phyloP scores from a whole-genome alignment of 2,113 vertebrate species.

The Tiliqua scincoides region DNA sequence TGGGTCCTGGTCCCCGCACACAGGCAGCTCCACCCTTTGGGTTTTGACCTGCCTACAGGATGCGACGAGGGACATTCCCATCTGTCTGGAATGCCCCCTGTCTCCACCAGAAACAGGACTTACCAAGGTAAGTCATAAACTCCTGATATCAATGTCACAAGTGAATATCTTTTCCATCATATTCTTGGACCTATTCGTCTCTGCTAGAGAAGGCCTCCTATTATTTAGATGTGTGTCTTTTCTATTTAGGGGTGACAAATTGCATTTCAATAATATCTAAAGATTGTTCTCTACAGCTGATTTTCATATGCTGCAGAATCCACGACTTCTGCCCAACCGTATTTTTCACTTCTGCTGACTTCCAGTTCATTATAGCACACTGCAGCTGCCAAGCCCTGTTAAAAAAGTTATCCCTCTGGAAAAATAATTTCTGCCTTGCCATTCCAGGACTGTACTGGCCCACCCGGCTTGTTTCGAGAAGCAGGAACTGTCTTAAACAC shows the following conservation, averaged over 20 bases:
- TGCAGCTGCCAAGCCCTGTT: neutral
- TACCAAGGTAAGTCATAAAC: no score
- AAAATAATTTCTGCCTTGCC: slow-evolving; percentile 1
- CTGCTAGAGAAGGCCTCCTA: rapidly evolving
- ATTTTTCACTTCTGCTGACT: neutral
- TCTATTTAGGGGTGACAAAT: rapidly evolving
- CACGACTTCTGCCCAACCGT: rapidly evolving
- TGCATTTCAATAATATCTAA: neutral
- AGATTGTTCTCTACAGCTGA: rapidly evolving
- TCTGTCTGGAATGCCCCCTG: no score
- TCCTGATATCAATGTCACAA: neutral
- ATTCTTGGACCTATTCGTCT: neutral
- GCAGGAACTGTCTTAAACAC: neutral
- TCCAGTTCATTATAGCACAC: slow-evolving; percentile 6
- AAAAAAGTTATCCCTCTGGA: slow-evolving; percentile 7
- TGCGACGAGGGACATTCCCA: no score
- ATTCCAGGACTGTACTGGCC: neutral
- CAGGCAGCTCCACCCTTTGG: no score
- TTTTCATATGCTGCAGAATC: rapidly evolving
- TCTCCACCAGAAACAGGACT: no score
- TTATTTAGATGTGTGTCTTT: neutral
- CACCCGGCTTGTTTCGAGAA: neutral
- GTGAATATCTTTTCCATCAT: no score
- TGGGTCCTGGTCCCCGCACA: no score
- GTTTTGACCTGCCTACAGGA: no score